Conservation (phyloP, 2,888 invertebrate genomes). For the Drosophila imparisetae region DNA sequence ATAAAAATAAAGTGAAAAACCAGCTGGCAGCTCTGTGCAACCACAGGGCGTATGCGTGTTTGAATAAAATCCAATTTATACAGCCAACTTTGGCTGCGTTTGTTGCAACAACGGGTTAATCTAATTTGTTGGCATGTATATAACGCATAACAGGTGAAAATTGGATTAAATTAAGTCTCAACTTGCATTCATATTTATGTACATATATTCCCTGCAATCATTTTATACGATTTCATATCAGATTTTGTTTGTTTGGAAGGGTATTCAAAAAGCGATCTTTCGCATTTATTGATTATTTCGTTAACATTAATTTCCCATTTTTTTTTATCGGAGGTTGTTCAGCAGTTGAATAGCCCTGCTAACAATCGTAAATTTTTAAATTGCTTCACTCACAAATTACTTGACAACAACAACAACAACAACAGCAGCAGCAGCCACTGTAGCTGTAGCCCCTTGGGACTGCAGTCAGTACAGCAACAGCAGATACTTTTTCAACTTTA, state of each 20-base stretch:
- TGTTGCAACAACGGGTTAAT: conserved; percentile 6
- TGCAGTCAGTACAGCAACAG: conserved; percentile 23
- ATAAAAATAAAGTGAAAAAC: not conserved
- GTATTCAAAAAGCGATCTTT: not conserved
- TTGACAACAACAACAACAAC: conserved; percentile 33
- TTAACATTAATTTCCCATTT: conserved; percentile 6
- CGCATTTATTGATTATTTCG: not conserved
- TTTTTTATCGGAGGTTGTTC: not conserved
- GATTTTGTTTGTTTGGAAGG: not conserved
- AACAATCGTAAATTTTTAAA: conserved; percentile 57
- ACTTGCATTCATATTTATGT: not conserved
- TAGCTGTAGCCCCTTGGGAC: conserved; percentile 9
- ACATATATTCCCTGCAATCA: not conserved
- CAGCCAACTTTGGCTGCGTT: conserved; percentile 33
- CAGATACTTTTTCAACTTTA: conserved; percentile 48
- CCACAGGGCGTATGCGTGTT: conserved; percentile 24
- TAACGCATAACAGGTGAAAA: not conserved
- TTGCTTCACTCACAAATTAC: conserved; percentile 32
- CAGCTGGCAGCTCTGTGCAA: conserved; percentile 1
- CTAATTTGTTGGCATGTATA: conserved; percentile 1
- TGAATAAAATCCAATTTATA: conserved; percentile 47
- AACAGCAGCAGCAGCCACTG: not conserved
- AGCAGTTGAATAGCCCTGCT: conserved; percentile 30
- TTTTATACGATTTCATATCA: not conserved
- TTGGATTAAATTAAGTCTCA: not conserved